phyloP scores from a whole-genome alignment of 2,113 vertebrate genomes.

The Neoarius graeffei region DNA sequence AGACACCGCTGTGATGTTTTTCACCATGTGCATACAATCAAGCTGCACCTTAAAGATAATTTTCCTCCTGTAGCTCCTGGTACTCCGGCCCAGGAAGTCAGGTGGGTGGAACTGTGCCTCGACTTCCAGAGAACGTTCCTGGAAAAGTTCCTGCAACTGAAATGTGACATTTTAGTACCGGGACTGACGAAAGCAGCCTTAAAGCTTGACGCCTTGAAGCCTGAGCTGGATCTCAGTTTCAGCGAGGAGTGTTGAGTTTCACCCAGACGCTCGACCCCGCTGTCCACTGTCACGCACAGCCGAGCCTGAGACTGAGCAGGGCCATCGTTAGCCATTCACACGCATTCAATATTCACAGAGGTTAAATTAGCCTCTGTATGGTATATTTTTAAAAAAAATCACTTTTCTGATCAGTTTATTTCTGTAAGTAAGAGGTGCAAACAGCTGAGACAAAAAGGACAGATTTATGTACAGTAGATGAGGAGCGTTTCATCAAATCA shows the following conservation, averaged over 20 bases:
- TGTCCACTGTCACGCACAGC: constrained; percentile 31
- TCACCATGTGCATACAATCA: background rate
- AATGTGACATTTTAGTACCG: background rate
- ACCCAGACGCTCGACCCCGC: constrained; percentile 37
- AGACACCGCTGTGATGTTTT: background rate
- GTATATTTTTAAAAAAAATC: background rate
- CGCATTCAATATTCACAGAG: constrained; percentile 3
- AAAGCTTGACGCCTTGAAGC: background rate
- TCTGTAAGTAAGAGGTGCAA: background rate
- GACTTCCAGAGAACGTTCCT: constrained; percentile 5
- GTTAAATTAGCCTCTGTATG: background rate
- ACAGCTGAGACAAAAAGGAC: background rate
- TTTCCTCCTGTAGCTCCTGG: background rate
- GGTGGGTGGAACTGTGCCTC: background rate
- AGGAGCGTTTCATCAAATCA: background rate
- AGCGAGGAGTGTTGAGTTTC: constrained; percentile 18
- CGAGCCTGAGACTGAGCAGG: constrained; percentile 22
- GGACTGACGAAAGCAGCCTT: constrained; percentile 6
- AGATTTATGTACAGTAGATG: background rate
- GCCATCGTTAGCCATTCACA: constrained; percentile 27
- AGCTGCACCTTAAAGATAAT: background rate
- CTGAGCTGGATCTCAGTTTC: constrained; percentile 4
- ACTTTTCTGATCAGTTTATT: background rate
- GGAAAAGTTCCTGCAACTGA: background rate
- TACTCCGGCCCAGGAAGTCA: background rate